Percentiles rank a stretch among this genome's conserved stretches.
Evolutionary conservation across 2,113 vertebrate species (phyloP).

Genomic region (Pampusana beccarii): DNA sequence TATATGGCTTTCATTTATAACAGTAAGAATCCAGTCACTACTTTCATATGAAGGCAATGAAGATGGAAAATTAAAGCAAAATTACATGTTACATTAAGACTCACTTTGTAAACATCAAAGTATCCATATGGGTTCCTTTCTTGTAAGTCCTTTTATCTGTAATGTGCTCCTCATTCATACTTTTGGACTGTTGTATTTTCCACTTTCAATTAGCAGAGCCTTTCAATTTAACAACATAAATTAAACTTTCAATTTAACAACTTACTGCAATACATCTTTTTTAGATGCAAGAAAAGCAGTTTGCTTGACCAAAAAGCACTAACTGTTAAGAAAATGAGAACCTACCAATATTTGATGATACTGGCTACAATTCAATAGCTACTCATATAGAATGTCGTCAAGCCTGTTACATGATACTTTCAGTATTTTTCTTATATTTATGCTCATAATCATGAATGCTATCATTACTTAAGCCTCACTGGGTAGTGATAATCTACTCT

Average conservation of each 20-base stretch:
- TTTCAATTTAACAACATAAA: background rate
- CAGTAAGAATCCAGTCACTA: background rate
- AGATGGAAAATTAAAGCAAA: background rate
- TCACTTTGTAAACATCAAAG: background rate
- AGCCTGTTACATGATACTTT: background rate
- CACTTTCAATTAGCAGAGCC: background rate
- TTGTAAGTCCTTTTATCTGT: background rate
- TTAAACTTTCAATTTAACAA: background rate
- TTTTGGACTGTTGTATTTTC: background rate
- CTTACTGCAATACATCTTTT: background rate
- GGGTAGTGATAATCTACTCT: background rate
- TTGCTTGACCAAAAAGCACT: background rate
- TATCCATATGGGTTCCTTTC: background rate
- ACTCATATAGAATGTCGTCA: background rate
- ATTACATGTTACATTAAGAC: background rate
- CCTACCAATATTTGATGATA: background rate
- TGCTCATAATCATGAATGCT: background rate
- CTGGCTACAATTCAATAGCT: background rate
- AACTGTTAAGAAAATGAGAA: background rate
- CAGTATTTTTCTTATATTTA: background rate
- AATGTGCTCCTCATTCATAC: background rate
- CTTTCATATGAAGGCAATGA: background rate
- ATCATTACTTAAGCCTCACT: background rate
- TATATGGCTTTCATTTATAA: background rate
- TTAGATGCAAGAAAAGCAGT: background rate